These are phyloP conservation scores for Charanyca ferruginea DNA, from an alignment of 2,888 invertebrate species.

Conservation along the genomic window DNA sequence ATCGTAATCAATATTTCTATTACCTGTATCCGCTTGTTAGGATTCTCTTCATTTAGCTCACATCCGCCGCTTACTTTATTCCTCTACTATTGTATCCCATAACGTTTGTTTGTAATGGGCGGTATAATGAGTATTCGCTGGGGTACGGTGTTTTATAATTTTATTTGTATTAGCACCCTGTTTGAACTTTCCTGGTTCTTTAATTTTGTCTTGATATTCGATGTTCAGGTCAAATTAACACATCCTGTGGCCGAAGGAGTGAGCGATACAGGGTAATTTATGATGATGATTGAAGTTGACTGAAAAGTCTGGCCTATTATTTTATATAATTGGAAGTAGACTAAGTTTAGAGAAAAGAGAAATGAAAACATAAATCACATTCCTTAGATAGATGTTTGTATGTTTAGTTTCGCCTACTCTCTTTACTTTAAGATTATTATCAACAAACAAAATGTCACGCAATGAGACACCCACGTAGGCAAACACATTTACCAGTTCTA, in stretches of 20 bases:
- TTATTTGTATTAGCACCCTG: not conserved
- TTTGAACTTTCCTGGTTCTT: not conserved
- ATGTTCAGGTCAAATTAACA: not conserved
- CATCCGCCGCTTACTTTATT: conserved; percentile 65
- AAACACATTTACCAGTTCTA: not conserved
- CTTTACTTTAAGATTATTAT: conserved; percentile 14
- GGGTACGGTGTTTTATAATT: not conserved
- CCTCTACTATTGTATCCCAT: conserved; percentile 54
- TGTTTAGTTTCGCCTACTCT: not conserved
- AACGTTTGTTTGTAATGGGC: conserved; percentile 38
- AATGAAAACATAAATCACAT: not conserved
- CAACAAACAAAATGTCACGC: conserved; percentile 6
- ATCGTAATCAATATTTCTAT: conserved; percentile 71
- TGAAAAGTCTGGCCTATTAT: not conserved
- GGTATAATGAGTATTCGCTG: conserved; percentile 2
- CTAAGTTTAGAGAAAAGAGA: not conserved
- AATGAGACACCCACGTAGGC: conserved; percentile 13
- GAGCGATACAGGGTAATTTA: too few species aligned
- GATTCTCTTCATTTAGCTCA: conserved; percentile 58
- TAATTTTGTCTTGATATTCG: not conserved
- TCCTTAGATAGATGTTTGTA: not conserved
- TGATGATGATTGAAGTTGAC: not conserved
- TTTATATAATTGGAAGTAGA: not conserved
- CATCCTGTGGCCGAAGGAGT: too few species aligned
- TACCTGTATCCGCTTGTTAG: conserved; percentile 73